phyloP scores from a whole-genome alignment of 2,113 vertebrate genomes.

The Daphoenositta chrysoptera region DNA sequence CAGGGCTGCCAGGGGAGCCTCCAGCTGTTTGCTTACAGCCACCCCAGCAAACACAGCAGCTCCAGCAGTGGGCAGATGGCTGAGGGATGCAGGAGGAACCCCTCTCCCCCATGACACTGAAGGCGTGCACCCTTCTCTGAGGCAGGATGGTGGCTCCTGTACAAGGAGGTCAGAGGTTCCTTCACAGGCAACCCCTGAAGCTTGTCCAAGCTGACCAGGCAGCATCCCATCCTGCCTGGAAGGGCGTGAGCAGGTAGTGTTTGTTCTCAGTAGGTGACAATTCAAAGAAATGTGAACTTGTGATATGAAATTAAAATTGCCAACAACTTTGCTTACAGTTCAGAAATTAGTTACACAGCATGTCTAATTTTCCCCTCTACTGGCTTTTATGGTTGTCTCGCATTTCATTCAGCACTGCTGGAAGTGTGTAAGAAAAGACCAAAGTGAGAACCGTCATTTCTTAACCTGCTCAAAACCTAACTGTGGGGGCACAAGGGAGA shows the following conservation, averaged over 20 bases:
- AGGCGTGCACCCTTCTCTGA: background rate
- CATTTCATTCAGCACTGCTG: background rate
- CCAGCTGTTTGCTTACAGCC: conserved; percentile 18
- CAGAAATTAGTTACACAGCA: conserved; percentile 36
- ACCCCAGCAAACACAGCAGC: background rate
- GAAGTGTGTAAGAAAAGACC: conserved; percentile 4
- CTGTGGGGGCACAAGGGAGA: background rate
- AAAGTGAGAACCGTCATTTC: background rate
- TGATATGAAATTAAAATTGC: background rate
- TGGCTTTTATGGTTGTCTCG: conserved; percentile 10
- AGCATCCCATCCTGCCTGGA: background rate
- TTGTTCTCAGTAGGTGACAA: background rate
- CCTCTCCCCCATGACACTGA: background rate
- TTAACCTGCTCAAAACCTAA: background rate
- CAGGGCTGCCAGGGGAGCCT: background rate
- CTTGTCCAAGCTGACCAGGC: background rate
- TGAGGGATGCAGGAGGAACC: background rate
- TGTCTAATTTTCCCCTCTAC: conserved; percentile 18
- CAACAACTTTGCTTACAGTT: conserved; percentile 12
- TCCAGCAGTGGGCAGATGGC: background rate
- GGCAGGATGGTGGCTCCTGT: background rate
- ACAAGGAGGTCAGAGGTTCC: background rate
- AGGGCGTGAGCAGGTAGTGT: background rate
- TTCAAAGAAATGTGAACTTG: background rate
- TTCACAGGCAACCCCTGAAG: background rate